Conservation (phyloP, 1,140 invertebrate genomes). For the Procambarus virginalis region DNA sequence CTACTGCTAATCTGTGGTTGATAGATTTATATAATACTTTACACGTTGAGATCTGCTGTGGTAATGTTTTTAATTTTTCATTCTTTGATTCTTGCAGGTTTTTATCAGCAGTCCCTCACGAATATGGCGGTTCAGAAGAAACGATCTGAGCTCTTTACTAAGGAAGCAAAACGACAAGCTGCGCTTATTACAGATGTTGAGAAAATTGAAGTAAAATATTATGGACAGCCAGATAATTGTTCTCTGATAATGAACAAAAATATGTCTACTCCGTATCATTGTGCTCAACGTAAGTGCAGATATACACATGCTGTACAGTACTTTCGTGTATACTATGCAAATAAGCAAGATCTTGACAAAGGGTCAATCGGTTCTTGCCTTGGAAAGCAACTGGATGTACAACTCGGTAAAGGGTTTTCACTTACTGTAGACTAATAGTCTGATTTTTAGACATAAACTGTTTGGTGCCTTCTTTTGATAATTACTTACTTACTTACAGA, state of each 20-base stretch:
- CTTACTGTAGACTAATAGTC: no score
- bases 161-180: constrained; percentile 84
- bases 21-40: no score
- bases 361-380: no score
- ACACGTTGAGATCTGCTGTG: no score
- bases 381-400: no score
- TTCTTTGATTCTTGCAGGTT: constrained; percentile 23
- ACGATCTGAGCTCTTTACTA: constrained; percentile 80
- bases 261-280: constrained; percentile 93
- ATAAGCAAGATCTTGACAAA: no score
- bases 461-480: no score
- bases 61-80: not conserved
- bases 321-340: no score
- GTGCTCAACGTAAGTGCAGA: constrained; percentile 85
- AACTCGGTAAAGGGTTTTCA: no score
- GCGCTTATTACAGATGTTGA: constrained; percentile 86
- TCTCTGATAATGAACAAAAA: constrained; percentile 92
- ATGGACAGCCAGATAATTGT: constrained; percentile 82
- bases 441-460: no score
- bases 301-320: not conserved
- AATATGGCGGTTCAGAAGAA: constrained; percentile 81
- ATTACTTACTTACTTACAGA: constrained; percentile 77
- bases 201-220: constrained; percentile 91
- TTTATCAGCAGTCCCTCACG: constrained; percentile 75
- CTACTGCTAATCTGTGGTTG: no score